phyloP scores from a whole-genome alignment of 2,888 invertebrate species.

The Deilephila elpenor region DNA sequence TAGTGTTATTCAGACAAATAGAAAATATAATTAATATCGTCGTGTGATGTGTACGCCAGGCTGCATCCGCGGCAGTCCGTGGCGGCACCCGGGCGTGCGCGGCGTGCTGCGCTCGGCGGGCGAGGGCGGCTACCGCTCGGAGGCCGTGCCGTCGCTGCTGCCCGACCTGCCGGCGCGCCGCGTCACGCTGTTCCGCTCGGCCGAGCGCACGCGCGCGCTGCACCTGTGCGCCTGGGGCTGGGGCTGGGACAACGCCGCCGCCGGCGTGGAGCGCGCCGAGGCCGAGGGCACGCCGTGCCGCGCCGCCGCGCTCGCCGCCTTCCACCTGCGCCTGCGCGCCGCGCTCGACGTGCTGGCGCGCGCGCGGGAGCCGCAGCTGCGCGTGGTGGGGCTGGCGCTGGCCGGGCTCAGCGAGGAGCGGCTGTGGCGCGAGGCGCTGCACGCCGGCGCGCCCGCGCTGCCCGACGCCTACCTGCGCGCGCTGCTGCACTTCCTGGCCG shows the following conservation, averaged over 20 bases:
- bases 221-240: constrained; percentile 96
- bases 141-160: constrained; percentile 86
- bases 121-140: constrained; percentile 84
- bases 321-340: constrained; percentile 92
- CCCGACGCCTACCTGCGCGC: constrained; percentile 96
- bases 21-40: too few relatives aligned
- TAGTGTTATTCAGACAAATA: too few relatives aligned
- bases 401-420: constrained; percentile 92
- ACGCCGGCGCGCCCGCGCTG: constrained; percentile 90
- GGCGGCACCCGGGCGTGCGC: constrained; percentile 87
- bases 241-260: constrained; percentile 87
- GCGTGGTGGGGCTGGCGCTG: constrained; percentile 85
- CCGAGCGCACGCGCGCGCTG: constrained; percentile 91
- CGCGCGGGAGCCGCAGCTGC: constrained; percentile 75
- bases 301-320: constrained; percentile 96
- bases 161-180: constrained; percentile 82
- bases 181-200: constrained; percentile 78
- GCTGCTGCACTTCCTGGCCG: constrained; percentile 95
- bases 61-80: constrained; percentile 82
- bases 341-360: constrained; percentile 94
- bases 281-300: constrained; percentile 89
- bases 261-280: constrained; percentile 86
- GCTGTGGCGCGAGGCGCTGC: constrained; percentile 92
- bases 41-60: constrained; percentile 56
- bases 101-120: constrained; percentile 78